Evolutionary conservation across 53 echinoderm and acorn worm genomes (phyloP), one percentile per base, ranked within the genome.

Genomic region (Holothuria leucospilota): DNA sequence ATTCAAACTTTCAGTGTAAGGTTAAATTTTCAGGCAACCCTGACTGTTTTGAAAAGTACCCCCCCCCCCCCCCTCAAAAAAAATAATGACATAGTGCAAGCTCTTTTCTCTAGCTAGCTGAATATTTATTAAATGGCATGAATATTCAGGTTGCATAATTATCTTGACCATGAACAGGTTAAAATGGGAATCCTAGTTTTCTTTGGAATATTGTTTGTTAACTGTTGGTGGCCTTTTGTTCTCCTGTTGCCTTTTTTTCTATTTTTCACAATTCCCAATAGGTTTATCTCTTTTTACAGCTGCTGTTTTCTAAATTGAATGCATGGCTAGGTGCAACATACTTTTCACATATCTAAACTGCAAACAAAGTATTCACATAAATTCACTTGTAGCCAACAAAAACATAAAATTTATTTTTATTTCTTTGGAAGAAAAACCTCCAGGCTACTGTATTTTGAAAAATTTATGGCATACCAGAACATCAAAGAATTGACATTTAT

Each of bases 391-490:
- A 21, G 70, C 70, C 70, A 38, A 70, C 18, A 30, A 70, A 30
- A 70, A 27, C 38, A 70, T 41, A 30, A 16, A 38, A 34, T 8
- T 68, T 68, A 70, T 70, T 70, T 38, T 70, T 70, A 70, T 70
- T 70, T 68, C 38, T 68, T 13, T 70, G 40, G 20, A 20, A 11
- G 20, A 20, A 70, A 70, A 20, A 30, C 40, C 34, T 30, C 27
- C 27, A 14, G 70, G 70, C 70, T 70, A 68, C 70, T 9, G 40
- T 70, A 30, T 70, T 70, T 27, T 29, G 9, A 30, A 7, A 29
- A 69, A 70, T 39, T 21, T 29, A 39, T 70, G 70, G 40, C 70
- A 28, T 70, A 41, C 70, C 38, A 15, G 40, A 70, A 70, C 34
- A 39, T 70, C 38, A 70, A 29, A 70, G 20, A 70, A 20, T 68